phyloP scores from a whole-genome alignment of 2,113 vertebrate species.

The Malurus cyaneus region DNA sequence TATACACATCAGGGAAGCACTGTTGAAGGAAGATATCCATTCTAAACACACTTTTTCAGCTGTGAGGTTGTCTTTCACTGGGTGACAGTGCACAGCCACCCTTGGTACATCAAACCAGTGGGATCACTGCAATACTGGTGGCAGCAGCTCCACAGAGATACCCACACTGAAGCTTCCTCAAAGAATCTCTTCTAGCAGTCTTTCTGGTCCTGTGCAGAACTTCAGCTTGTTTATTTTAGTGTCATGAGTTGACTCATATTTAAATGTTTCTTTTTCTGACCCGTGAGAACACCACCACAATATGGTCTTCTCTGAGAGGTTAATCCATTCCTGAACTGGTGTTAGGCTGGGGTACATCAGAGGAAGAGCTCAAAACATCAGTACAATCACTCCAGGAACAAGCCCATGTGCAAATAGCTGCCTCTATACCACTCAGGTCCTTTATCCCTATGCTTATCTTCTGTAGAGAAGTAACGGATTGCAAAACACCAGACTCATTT shows the following conservation, averaged over 20 bases:
- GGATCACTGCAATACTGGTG: not conserved
- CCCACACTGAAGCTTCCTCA: not conserved
- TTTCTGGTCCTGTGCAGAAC: not conserved
- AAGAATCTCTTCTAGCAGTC: not conserved
- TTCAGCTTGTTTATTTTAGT: not conserved
- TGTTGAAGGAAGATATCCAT: not conserved
- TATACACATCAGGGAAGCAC: not conserved
- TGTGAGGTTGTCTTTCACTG: not conserved
- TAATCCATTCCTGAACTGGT: not conserved
- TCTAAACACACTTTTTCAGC: not conserved
- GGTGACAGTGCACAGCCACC: not conserved
- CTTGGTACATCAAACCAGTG: not conserved
- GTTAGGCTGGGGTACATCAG: not conserved
- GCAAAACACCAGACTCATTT: not conserved
- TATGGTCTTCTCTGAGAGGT: not conserved
- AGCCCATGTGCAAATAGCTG: accelerated
- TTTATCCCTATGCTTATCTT: not conserved
- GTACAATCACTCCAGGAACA: not conserved
- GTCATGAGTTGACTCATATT: not conserved
- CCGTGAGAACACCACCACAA: not conserved
- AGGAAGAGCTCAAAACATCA: not conserved
- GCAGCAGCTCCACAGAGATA: not conserved
- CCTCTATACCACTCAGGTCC: accelerated
- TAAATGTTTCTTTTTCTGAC: not conserved
- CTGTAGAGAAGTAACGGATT: not conserved